Evolutionary conservation across 2,797 vertebrate species (phyloP).

Genomic region (Manis javanica): DNA sequence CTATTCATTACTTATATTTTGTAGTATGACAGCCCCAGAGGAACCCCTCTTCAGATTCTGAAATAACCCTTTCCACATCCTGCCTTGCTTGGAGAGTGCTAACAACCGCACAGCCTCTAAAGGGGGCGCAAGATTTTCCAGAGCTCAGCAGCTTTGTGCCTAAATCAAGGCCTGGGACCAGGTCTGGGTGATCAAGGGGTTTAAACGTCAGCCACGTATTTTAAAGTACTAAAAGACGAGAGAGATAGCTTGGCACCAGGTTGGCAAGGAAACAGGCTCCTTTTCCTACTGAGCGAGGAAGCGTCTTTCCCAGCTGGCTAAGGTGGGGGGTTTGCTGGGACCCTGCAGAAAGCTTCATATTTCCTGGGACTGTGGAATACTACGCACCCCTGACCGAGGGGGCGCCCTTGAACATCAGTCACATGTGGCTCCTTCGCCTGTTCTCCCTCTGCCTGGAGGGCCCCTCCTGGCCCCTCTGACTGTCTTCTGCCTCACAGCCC

Average conservation of each 20-base stretch:
- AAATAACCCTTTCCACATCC: slow-evolving; percentile 14
- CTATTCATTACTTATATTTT: background rate
- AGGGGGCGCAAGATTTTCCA: background rate
- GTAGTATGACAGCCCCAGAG: background rate
- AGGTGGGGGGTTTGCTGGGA: background rate
- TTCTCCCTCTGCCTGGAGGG: background rate
- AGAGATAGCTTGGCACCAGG: background rate
- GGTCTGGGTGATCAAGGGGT: background rate
- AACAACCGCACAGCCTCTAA: background rate
- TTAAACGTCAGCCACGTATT: background rate
- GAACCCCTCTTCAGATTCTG: background rate
- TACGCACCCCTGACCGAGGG: background rate
- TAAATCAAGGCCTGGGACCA: background rate
- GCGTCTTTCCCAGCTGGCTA: background rate
- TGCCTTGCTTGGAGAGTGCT: background rate
- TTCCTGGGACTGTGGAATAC: background rate
- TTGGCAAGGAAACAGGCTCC: background rate
- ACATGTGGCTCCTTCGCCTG: background rate
- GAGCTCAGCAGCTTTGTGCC: slow-evolving; percentile 37
- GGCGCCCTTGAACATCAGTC: background rate
- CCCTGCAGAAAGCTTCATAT: background rate
- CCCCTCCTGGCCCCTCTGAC: background rate
- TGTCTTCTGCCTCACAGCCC: too few species aligned
- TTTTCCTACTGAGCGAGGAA: background rate
- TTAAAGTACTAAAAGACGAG: background rate